Evolutionary conservation across 1,140 invertebrate genomes (phyloP).

Genomic region (Neotoxoptera formosana): DNA sequence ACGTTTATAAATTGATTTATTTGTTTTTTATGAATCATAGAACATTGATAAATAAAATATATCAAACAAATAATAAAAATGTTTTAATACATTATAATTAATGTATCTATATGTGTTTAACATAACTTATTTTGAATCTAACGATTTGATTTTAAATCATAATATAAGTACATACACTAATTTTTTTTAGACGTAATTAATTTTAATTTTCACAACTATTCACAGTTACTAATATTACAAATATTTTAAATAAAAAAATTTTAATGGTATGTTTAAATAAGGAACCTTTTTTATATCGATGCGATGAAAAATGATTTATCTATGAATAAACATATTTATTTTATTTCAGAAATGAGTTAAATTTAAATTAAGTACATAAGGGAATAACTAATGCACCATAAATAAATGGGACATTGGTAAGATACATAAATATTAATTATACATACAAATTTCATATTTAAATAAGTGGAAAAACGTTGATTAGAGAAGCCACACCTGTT

Average conservation of each 20-base stretch:
- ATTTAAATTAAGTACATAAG: neutral
- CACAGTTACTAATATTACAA: neutral
- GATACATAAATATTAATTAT: neutral
- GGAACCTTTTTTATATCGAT: neutral
- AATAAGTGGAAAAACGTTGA: neutral
- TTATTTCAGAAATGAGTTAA: neutral
- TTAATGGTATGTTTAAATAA: neutral
- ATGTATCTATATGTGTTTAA: neutral
- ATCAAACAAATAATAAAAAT: neutral
- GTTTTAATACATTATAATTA: neutral
- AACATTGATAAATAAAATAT: neutral
- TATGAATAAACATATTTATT: neutral
- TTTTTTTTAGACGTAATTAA: neutral
- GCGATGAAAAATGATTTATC: neutral
- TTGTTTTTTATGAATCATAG: neutral
- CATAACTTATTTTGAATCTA: neutral
- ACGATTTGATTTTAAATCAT: neutral
- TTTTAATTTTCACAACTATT: neutral
- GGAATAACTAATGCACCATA: neutral
- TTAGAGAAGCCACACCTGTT: neutral
- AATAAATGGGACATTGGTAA: neutral
- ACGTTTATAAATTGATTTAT: neutral
- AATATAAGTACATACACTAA: neutral
- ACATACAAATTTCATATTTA: neutral
- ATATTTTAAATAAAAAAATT: neutral